A percentile compares a stretch with the other conserved stretches of the same genome.
Evolutionary conservation across 1,140 invertebrate species (phyloP).

Genomic region (Camponotus vicinus): DNA sequence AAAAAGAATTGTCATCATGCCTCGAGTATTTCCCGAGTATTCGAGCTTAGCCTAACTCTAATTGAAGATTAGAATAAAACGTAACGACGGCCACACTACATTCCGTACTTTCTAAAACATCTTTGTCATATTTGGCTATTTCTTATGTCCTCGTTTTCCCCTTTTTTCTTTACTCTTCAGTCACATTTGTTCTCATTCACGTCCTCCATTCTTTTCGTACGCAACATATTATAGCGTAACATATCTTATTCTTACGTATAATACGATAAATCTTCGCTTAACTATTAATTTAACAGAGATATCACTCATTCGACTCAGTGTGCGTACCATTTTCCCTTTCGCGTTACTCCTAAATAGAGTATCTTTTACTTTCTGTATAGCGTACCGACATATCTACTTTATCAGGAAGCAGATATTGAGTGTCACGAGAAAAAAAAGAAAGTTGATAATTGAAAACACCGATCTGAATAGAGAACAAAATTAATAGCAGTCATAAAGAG

Average conservation of each 20-base stretch:
- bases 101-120: constrained; percentile 69
- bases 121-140: constrained; percentile 83
- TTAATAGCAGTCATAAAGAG: not conserved
- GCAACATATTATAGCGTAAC: constrained; percentile 54
- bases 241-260: constrained; percentile 69
- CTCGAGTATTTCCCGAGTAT: constrained; percentile 20
- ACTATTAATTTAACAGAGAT: constrained; percentile 78
- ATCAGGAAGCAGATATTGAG: constrained; percentile 34
- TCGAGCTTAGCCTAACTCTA: constrained; percentile 39
- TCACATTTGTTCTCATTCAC: constrained; percentile 41
- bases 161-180: constrained; percentile 20
- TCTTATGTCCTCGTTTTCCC: not conserved
- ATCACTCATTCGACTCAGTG: constrained; percentile 81
- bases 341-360: constrained; percentile 32
- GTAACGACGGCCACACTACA: constrained; percentile 71
- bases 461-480: constrained; percentile 1
- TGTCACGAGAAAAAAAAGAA: constrained; percentile 22
- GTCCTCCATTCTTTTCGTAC: constrained; percentile 42
- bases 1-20: constrained; percentile 31
- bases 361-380: constrained; percentile 28
- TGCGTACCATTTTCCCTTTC: constrained; percentile 78
- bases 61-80: constrained; percentile 70
- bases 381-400: constrained; percentile 15
- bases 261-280: constrained; percentile 73
- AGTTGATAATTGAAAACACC: constrained; percentile 46